Evolutionary conservation across 2,797 vertebrate genomes (phyloP), one percentile per base, ranked within the genome.

Genomic region (Oryzias sinensis): DNA sequence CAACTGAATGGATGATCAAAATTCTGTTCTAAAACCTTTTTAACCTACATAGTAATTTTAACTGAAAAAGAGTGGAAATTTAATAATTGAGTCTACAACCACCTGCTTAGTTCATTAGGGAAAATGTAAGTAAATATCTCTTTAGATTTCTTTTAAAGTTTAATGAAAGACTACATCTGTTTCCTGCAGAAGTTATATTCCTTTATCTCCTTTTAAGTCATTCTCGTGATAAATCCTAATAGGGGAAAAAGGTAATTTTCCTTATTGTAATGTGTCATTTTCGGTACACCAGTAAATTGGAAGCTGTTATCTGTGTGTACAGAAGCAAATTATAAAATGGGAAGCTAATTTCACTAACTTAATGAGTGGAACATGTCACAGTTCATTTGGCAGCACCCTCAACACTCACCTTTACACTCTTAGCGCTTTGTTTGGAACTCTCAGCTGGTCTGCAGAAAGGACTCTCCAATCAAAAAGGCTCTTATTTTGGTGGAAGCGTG

Each of bases 321-420:
- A 77, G 75, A 65, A 60, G 70, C 53, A 77, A 66, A 78, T 80
- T 63, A 69, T 76, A 43, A 79, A 87, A 82, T 57, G 50, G 65
- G 53, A 66, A 76, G 72, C 68, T 81, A 82, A 87, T 85, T 84
- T 59, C 70, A 75, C 64, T 71, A 62, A 62, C 64, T 76, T 55
- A 59, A 54, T 68, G 56, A 79, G 69, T 41, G 5, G 63, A 70
- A 74, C 65, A 77, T 85, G 84, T 87, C 78, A 87, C 70, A 80
- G 57, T 79, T 80, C 68, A 80, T 81, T 87, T 75, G 62, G 47
- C 51, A 56, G 59, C 56, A 74, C 47, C 56, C 76, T 55, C 83
- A 79, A 81, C 74, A 66, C 69, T 70, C 49, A 20, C 65, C 66
- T 70, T 65, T 77, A 76, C 50, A 63, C 44, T 53, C 66, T 59